A percentile compares a stretch with the other conserved stretches of the same genome.
Conservation (phyloP, 1,140 invertebrate species). For the Drusus annulatus region DNA sequence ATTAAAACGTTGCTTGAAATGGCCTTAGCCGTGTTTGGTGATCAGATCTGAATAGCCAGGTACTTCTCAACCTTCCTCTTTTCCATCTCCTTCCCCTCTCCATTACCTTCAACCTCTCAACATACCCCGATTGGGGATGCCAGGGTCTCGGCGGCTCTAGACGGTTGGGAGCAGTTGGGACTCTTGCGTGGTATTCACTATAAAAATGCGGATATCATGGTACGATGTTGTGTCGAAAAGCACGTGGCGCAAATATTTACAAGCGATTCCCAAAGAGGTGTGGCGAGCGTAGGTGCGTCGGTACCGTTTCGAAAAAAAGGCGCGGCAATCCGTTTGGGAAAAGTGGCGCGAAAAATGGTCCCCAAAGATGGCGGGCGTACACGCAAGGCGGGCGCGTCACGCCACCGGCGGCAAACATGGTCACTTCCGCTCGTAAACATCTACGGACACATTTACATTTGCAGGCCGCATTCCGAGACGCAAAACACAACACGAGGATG, state of each 20-base stretch:
- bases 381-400: slow-evolving; percentile 5
- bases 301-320: slow-evolving; percentile 23
- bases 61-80: too few species aligned
- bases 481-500: not conserved
- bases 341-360: slow-evolving; percentile 13
- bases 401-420: slow-evolving; percentile 6
- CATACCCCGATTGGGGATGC: too few species aligned
- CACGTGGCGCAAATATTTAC: not conserved
- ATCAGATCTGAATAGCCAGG: too few species aligned
- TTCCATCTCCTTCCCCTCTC: too few species aligned
- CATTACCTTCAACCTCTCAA: too few species aligned
- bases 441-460: slow-evolving; percentile 42
- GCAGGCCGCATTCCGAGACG: slow-evolving; percentile 28
- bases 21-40: too few species aligned
- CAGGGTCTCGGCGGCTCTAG: too few species aligned
- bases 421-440: slow-evolving; percentile 38
- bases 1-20: too few species aligned
- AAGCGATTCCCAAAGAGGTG: not conserved
- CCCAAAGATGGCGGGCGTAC: slow-evolving; percentile 26
- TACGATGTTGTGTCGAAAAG: not conserved
- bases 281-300: not conserved
- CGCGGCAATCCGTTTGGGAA: slow-evolving; percentile 19
- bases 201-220: too few species aligned
- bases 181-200: too few species aligned
- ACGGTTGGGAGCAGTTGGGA: too few species aligned